Evolutionary conservation across 2,113 vertebrate genomes (phyloP), one percentile per base, ranked within the genome.

Genomic region (Pholis gunnellus): DNA sequence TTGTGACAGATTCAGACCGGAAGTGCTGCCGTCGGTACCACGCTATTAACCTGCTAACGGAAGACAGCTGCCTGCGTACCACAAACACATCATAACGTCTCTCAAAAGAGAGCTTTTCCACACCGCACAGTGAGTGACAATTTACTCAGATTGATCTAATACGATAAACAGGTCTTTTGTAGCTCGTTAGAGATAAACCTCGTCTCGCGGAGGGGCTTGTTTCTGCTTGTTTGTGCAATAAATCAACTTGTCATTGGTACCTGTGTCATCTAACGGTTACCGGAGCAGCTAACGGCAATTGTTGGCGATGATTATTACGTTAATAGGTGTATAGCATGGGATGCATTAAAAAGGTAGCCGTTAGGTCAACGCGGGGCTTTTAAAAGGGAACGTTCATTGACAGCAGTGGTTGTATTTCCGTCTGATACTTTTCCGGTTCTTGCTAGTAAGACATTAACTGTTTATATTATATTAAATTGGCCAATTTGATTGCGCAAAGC

Each of bases 231-330:
- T 54, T 48, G 20, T 34, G 27, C 67, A 1, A 1, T 46, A 4
- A 50, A 56, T 13, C 65, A 71, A 69, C 48, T 63, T 72, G 27
- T 67, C 15, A 22, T 67, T 15, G 2, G 52, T 38, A 18, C 38
- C 60, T 3, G 63, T 34, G 57, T 59, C 54, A 22, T 63, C 9
- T 34, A 34, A 59, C 56, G 56, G 56, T 15, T 2, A 29, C 34
- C 4, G 2, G 57, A 9, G 72, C 48, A 15, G 86, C 87, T 90
- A 79, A 64, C 74, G 71, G 74, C 54, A 50, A 56, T n/a, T n/a
- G 63, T 60, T 36, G 54, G 48, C 83, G n/a, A 3, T 63, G 46
- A 61, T 67, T 74, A 27, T 29, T 2, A 48, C 46, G 5, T 48
- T 48, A 48, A 48, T 18, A 48, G 15, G 46, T 20, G 15, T 48